These are phyloP conservation scores for Smutsia gigantea DNA, from an alignment of 2,797 vertebrate species.

Conservation along the genomic window DNA sequence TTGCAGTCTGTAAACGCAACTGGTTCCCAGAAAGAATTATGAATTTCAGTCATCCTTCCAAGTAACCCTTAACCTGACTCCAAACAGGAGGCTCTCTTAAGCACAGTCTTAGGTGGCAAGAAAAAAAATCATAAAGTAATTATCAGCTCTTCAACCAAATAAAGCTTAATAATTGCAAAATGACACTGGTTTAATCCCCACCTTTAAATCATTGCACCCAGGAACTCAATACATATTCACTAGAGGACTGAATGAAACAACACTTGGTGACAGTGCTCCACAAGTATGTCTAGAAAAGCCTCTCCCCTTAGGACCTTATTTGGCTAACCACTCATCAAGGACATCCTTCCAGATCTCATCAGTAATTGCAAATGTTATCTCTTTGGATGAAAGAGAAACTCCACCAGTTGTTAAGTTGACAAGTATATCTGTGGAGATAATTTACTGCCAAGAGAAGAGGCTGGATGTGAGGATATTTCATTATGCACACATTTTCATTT, in stretches of 20 bases:
- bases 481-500: background rate
- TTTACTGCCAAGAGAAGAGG: conserved; percentile 58
- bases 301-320: background rate
- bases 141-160: background rate
- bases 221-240: background rate
- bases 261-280: background rate
- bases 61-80: background rate
- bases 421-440: background rate
- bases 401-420: conserved; percentile 18
- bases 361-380: conserved; percentile 56
- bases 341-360: conserved; percentile 53
- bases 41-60: background rate
- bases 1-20: background rate
- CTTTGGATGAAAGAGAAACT: conserved; percentile 51
- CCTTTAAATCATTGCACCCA: background rate
- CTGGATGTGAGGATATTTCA: conserved; percentile 51
- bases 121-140: background rate
- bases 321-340: background rate
- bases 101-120: background rate
- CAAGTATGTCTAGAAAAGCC: background rate
- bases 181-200: background rate
- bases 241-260: background rate
- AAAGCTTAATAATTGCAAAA: background rate
- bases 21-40: background rate
- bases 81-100: background rate